Conservation (phyloP, 2,888 invertebrate genomes). For the Drosophila multiciliata region DNA sequence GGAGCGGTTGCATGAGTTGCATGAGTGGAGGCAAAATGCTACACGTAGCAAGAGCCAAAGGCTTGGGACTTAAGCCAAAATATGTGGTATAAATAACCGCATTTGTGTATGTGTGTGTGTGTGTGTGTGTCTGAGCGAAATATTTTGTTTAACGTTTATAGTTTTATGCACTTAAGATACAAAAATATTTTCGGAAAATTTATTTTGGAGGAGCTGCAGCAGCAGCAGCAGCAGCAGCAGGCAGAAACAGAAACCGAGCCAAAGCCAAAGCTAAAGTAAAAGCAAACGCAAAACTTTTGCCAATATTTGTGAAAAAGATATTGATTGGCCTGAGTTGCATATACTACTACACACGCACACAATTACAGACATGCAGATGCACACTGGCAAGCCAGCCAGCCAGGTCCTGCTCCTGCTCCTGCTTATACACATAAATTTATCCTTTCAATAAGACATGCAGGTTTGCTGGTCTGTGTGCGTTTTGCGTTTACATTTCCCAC, state of each 20-base stretch:
- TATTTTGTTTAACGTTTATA: constrained; percentile 80
- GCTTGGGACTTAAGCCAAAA: constrained; percentile 76
- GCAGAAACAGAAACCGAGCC: constrained; percentile 36
- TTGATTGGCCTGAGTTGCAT: constrained; percentile 75
- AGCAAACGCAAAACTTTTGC: constrained; percentile 77
- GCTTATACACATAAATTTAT: constrained; percentile 78
- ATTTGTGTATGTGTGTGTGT: constrained; percentile 40
- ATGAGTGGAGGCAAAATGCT: constrained; percentile 60
- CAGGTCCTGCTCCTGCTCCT: constrained; percentile 48
- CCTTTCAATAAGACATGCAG: constrained; percentile 71
- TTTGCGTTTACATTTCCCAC: constrained; percentile 42
- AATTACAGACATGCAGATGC: constrained; percentile 21
- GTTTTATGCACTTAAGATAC: constrained; percentile 79
- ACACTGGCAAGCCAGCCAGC: constrained; percentile 6
- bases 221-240: constrained; percentile 33
- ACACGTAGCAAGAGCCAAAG: constrained; percentile 64
- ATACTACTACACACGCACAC: constrained; percentile 28
- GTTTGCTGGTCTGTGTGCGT: constrained; percentile 30
- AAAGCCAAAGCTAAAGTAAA: constrained; percentile 65
- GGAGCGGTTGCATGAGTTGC: constrained; percentile 14
- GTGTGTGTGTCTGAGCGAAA: constrained; percentile 57
- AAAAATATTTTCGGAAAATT: constrained; percentile 76
- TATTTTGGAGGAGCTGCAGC: constrained; percentile 64
- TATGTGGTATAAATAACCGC: constrained; percentile 74
- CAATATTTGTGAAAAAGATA: constrained; percentile 81